Percentiles rank a stretch among this genome's conserved stretches.
Evolutionary conservation across 2,888 invertebrate species (phyloP).

Genomic region (Hirudinaria manillensis): DNA sequence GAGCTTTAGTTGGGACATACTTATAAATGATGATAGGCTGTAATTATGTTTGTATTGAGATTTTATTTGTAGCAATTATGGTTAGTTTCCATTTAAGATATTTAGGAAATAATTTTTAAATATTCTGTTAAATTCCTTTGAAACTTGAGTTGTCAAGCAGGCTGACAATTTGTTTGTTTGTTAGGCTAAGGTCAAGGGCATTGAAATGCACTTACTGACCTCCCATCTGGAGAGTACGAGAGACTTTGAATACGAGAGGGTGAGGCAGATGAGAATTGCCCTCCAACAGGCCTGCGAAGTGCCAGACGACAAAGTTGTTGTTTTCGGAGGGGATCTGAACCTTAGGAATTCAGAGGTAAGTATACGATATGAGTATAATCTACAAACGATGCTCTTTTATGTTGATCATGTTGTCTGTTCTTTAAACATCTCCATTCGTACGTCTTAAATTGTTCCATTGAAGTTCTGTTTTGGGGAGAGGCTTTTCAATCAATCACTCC

Average conservation of each 20-base stretch:
- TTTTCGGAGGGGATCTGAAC: constrained; percentile 63
- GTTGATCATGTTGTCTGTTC: not conserved
- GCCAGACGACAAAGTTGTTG: constrained; percentile 47
- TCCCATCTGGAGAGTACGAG: constrained; percentile 61
- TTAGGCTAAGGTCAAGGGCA: constrained; percentile 45
- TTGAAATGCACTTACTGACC: constrained; percentile 57
- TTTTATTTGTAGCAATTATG: no score
- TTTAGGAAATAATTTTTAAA: no score
- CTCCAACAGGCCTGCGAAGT: constrained; percentile 49
- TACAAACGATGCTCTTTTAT: not conserved
- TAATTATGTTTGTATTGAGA: no score
- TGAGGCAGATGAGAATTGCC: constrained; percentile 54
- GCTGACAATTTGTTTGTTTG: not conserved
- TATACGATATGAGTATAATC: not conserved
- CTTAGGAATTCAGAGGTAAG: constrained; percentile 60
- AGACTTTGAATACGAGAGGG: constrained; percentile 53
- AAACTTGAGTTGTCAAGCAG: no score
- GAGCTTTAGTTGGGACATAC: no score
- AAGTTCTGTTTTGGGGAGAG: no score
- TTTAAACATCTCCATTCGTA: no score
- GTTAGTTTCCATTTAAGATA: no score
- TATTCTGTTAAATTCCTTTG: no score
- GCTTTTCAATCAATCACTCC: no score
- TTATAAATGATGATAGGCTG: no score
- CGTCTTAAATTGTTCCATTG: no score